A percentile compares a stretch with the other conserved stretches of the same genome.
These are phyloP conservation scores for Drosophila asahinai DNA, from an alignment of 1,140 invertebrate species.

Conservation along the genomic window DNA sequence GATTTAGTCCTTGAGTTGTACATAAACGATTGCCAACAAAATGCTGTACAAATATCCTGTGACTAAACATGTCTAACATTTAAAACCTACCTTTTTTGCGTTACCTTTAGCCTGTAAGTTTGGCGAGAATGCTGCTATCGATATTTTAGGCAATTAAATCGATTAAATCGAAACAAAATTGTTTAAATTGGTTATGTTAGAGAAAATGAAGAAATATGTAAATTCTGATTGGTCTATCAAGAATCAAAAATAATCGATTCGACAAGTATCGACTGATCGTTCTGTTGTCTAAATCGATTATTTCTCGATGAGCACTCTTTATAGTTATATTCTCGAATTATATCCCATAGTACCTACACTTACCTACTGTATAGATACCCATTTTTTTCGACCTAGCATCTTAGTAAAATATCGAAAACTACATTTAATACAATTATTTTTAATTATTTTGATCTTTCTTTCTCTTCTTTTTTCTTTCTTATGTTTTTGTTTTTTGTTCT, in stretches of 20 bases:
- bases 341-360: slow-evolving; percentile 26
- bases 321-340: slow-evolving; percentile 21
- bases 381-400: slow-evolving; percentile 26
- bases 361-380: slow-evolving; percentile 43
- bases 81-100: slow-evolving; percentile 1
- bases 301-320: slow-evolving; percentile 11
- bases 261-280: slow-evolving; percentile 2
- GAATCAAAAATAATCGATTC: not conserved
- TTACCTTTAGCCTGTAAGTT: slow-evolving; percentile 22
- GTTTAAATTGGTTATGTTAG: not conserved
- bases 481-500: slow-evolving; percentile 44
- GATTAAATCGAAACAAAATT: not conserved
- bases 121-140: slow-evolving; percentile 34
- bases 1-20: slow-evolving; percentile 27
- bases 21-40: slow-evolving; percentile 33
- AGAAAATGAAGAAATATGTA: not conserved
- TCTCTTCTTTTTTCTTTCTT: slow-evolving; percentile 54
- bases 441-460: slow-evolving; percentile 49
- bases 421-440: slow-evolving; percentile 43
- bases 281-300: slow-evolving; percentile 22
- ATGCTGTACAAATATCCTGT: slow-evolving; percentile 41
- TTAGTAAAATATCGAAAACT: slow-evolving; percentile 27
- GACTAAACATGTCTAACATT: slow-evolving; percentile 42
- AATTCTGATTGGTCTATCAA: not conserved
- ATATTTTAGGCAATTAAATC: slow-evolving; percentile 13